These are phyloP conservation scores for Ceyx cyanopectus DNA, from an alignment of 2,113 vertebrate species.

Conservation along the genomic window DNA sequence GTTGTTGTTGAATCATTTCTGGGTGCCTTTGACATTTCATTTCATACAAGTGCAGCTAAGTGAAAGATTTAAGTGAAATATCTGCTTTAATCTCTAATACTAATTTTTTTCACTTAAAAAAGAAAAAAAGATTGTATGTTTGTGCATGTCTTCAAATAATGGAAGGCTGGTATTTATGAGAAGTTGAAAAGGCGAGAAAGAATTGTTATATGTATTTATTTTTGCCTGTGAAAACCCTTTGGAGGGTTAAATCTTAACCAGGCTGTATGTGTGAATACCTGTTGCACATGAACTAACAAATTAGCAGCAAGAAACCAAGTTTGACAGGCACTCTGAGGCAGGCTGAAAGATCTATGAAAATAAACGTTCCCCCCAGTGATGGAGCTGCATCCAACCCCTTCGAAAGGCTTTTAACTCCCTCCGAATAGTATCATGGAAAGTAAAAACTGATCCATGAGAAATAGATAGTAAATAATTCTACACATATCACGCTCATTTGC, in stretches of 20 bases:
- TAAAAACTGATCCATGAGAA: background rate
- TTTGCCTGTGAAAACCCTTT: background rate
- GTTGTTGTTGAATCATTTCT: background rate
- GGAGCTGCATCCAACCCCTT: background rate
- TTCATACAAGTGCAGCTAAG: background rate
- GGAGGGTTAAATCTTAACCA: constrained; percentile 8
- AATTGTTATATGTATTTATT: background rate
- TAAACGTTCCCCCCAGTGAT: background rate
- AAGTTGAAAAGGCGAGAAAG: background rate
- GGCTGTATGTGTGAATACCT: constrained; percentile 42
- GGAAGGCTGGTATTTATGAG: background rate
- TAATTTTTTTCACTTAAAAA: background rate
- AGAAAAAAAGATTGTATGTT: background rate
- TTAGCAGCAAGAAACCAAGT: constrained; percentile 37
- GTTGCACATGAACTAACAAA: constrained; percentile 55
- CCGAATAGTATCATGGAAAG: background rate
- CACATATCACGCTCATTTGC: background rate
- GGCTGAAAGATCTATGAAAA: background rate
- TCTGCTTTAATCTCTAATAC: background rate
- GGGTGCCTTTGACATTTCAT: background rate
- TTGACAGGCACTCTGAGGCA: background rate
- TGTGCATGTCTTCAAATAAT: background rate
- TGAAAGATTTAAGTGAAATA: background rate
- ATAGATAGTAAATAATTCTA: background rate
- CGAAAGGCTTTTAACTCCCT: background rate